Conservation (phyloP, 2,888 invertebrate genomes). For the Pseudococcus jackbeardsleyi region DNA sequence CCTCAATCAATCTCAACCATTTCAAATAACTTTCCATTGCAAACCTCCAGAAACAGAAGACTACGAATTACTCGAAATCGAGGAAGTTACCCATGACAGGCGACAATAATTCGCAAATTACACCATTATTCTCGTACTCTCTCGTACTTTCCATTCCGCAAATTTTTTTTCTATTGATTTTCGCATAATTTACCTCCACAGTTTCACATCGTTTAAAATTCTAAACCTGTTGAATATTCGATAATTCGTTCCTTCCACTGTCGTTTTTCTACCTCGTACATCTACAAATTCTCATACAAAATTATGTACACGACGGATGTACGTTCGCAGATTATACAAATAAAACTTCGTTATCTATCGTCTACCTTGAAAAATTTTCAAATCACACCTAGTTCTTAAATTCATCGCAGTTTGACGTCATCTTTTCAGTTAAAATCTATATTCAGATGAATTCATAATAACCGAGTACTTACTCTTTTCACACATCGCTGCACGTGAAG, state of each 20-base stretch:
- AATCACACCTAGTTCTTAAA: conserved; percentile 8
- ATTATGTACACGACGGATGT: neutral
- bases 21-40: neutral
- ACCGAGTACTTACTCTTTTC: neutral
- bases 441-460: neutral
- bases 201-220: neutral
- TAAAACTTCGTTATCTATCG: neutral
- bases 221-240: neutral
- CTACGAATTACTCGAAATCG: neutral
- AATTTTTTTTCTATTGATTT: conserved; percentile 24
- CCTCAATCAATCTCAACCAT: neutral
- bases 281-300: neutral
- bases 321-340: neutral
- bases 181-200: neutral
- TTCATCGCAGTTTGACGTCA: neutral
- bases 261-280: neutral
- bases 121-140: neutral
- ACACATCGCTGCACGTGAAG: neutral
- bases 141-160: neutral
- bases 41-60: neutral
- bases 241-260: neutral
- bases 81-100: neutral
- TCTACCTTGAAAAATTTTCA: conserved; percentile 23
- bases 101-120: conserved; percentile 7
- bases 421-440: neutral